Percentiles rank a stretch among this genome's conserved stretches.
phyloP scores from a whole-genome alignment of 2,888 invertebrate species.

The Seira sanloemensis region DNA sequence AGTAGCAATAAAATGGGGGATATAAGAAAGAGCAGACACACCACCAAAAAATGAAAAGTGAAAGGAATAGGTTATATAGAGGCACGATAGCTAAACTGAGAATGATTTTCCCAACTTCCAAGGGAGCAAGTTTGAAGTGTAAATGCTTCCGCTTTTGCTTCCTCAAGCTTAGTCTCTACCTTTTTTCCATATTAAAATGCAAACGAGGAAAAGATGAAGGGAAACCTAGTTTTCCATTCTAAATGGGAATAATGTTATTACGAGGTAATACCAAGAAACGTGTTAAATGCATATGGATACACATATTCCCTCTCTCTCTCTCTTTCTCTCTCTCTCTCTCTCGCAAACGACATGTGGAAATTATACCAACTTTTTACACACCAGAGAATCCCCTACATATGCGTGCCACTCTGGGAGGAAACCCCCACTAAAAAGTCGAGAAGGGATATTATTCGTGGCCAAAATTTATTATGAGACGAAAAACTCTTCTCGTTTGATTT shows the following conservation, averaged over 20 bases:
- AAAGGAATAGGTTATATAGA: background rate
- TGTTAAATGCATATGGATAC: conserved; percentile 18
- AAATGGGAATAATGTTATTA: conserved; percentile 34
- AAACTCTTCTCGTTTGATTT: too few relatives aligned
- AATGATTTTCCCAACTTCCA: background rate
- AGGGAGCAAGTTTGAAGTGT: background rate
- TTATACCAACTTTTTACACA: too few relatives aligned
- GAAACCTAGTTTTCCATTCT: conserved; percentile 43
- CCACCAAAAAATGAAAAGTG: background rate
- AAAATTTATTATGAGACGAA: background rate
- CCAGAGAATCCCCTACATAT: too few relatives aligned
- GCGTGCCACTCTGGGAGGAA: background rate
- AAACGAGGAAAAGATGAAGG: conserved; percentile 21
- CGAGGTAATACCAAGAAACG: conserved; percentile 13
- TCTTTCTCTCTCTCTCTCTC: background rate
- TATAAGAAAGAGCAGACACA: conserved; percentile 12
- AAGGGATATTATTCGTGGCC: background rate
- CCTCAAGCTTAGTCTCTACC: background rate
- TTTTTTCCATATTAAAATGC: conserved; percentile 12
- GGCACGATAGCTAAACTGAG: background rate
- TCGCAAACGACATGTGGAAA: conserved; percentile 4
- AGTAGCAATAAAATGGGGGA: conserved; percentile 33
- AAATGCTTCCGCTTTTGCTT: background rate
- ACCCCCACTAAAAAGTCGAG: background rate
- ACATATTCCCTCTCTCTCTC: background rate